phyloP scores from a whole-genome alignment of 2,888 invertebrate species.

The Melangyna quadrimaculata region DNA sequence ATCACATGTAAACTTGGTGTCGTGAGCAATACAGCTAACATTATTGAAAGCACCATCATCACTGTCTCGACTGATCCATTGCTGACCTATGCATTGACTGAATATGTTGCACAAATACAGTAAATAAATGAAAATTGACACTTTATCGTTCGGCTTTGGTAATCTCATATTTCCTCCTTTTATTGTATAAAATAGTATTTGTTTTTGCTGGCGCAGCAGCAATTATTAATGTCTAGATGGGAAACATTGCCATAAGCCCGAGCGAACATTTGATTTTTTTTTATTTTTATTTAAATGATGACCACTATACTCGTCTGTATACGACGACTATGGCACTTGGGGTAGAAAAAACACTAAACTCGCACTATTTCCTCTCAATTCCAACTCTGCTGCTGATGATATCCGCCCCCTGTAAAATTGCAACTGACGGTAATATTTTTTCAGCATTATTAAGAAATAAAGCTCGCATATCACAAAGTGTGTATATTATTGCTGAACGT shows the following conservation, averaged over 20 bases:
- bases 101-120: constrained; percentile 57
- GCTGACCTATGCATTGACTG: constrained; percentile 58
- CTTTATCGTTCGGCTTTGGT: constrained; percentile 48
- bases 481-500: constrained; percentile 41
- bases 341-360: constrained; percentile 13
- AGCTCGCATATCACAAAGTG: constrained; percentile 14
- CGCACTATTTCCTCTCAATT: constrained; percentile 15
- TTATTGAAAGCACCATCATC: constrained; percentile 69
- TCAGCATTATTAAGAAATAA: constrained; percentile 52
- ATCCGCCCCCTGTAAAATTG: constrained; percentile 59
- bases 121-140: constrained; percentile 55
- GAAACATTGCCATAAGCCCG: constrained; percentile 19
- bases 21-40: constrained; percentile 78
- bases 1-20: constrained; percentile 79
- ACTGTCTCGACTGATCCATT: constrained; percentile 37
- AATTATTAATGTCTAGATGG: constrained; percentile 38
- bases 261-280: constrained; percentile 47
- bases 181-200: constrained; percentile 27
- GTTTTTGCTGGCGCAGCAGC: constrained; percentile 25
- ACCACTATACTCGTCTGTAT: no score
- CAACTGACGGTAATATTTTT: constrained; percentile 43
- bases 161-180: constrained; percentile 66
- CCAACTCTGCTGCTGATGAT: constrained; percentile 17
- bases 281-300: background rate
- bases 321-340: constrained; percentile 28